Evolutionary conservation across 2,797 vertebrate genomes (phyloP), one percentile per base, ranked within the genome.

Genomic region (Sebastes kiyomatsui): DNA sequence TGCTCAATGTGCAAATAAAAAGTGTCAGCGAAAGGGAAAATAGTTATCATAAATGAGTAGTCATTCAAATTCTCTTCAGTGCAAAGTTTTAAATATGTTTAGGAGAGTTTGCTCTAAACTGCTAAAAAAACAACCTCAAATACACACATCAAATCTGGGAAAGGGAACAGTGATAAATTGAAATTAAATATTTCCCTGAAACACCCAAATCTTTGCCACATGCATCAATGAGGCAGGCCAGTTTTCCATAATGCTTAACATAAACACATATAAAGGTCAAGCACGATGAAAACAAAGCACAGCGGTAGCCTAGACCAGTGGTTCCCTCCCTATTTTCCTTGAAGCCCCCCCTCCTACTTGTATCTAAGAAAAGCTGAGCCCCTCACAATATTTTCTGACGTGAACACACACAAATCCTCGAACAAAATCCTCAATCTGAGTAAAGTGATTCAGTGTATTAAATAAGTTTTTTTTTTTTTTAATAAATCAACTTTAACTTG

Each of bases 71-170:
- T 56, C 18, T 64, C 23, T 66, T 76, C 76, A 79, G 84, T 81
- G 79, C 80, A 88, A 80, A 55, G 20, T 52, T 62, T 74, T 27
- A 82, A 77, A 80, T 70, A 72, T 46, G 77, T 67, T 72, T 7
- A 16, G 1, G 68, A 38, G 12, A 42, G 46, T 61, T 68, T 77
- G 14, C 20, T 60, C 9, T 28, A 18, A 70, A 27, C 22, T n/a
- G 14, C 23, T 59, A 5, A 54, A 20, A 23, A 56, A 46, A 18
- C 14, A 46, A 46, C 42, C 9, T 80, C 18, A 54, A 52, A 75
- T 65, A 32, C 16, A 49, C 27, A 59, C 28, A 82, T 46, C 56
- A 12, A 38, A 42, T 72, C 30, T 20, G 13, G 12, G 3, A 10
- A 52, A 60, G 30, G 2, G 2, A 66, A 49, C 3, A 14, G 10